Base-by-base conservation (phyloP, 2,888 invertebrate genomes). In the Gymnosoma rotundatum region DNA sequence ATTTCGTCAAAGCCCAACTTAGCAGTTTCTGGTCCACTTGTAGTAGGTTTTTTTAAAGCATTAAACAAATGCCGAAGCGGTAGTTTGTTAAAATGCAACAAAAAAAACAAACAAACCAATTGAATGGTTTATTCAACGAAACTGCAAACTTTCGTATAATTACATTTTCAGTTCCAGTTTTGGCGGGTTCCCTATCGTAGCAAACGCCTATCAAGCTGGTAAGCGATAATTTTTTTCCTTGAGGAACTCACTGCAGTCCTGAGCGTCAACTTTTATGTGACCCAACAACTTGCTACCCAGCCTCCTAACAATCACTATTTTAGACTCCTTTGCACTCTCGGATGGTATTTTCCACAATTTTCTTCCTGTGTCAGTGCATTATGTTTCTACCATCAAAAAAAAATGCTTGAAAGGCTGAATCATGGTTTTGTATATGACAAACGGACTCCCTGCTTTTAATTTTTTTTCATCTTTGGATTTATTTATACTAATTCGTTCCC, bases 351-450 rank as follows among this genome's bases (percentile, higher is more conserved):
- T 25, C 16, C 56, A 63, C 45, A 63, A 50, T 54, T 56, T 63
- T 45, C 42, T 60, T 78, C 70, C 50, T 18, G 38, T 61, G 50
- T 69, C 50, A 78, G 32, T 52, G 69, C 21, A 20, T 69, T 8
- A 54, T 78, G 42, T 76, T 78, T 67, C 75, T 64, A 14, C 66
- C 66, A 45, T 66, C 75, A 58, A 66, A 76, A 69, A 69, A 69
- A 69, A 69, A 78, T 16, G 60, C 61, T 42, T 25, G n/a, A 25
- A 52, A 61, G 54, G 18, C 20, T 45, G 50, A 50, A 52, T 66
- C 36, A 38, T 56, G 56, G 36, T 32, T 9, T 50, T 61, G 36
- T 50, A 45, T 60, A 20, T 20, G 25, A 61, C 61, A 21, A 18
- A 70, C 54, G 5, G 45, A 38, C 18, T 70, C 56, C 25, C 70